Base-by-base conservation (phyloP, 2,888 invertebrate genomes). In the Stenotaenia linearis region DNA sequence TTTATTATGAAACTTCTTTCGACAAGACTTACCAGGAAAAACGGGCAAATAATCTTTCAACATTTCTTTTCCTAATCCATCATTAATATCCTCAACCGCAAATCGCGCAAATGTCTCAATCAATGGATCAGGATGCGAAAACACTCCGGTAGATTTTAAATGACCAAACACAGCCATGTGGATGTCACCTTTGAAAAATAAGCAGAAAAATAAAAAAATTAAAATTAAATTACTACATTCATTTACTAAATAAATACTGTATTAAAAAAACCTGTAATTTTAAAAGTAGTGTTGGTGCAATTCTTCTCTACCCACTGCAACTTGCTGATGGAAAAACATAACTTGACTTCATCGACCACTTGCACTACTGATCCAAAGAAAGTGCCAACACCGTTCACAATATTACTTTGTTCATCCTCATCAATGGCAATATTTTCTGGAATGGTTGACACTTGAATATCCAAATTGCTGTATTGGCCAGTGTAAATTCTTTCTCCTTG, bases 11-110 rank as follows among this genome's bases (percentile, higher is more conserved):
- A 15, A 40, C 18, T 25, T 25, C 12, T 6, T 32, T 75, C 32
- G 15, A 69, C 21, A 9, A 6, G 7, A 40, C 15, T 12, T 61
- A 61, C 61, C 15, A 45, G 77, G 45, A 7, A 77, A 40, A 21
- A 77, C 77, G 12, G 77, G 77, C 21, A 77, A 40, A 25, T 61
- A 61, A 28, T 77, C 45, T 45, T 18, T 35, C 23, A 77, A 28
- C 35, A 77, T 40, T 23, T 77, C 77, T 45, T 77, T n/a, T 4
- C 77, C 77, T 5, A 77, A 40, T n/a, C 23, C 18, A 37, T 77
- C 77, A 25, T 77, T 77, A 25, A 77, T 77, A 45, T 77, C 77
- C 37, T 77, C 77, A 3, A 45, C 40, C 3, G 77, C 77, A 77
- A 77, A 77, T 12, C 77, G 1, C 5, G 77, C 77, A 77, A 77